Conservation (phyloP, 1,140 invertebrate species). For the Camponotus vicinus region DNA sequence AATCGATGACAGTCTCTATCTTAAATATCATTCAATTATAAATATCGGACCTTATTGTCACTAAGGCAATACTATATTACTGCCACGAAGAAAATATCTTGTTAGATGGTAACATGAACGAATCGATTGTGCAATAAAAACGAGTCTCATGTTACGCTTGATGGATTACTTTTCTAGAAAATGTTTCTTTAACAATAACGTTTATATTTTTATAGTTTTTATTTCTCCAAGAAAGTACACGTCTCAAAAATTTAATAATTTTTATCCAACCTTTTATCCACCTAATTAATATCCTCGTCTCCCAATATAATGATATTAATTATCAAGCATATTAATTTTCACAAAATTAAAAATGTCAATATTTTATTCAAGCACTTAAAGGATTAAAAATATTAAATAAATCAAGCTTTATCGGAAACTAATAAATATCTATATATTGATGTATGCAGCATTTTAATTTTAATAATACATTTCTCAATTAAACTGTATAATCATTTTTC, state of each 20-base stretch:
- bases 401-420: background rate
- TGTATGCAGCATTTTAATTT: background rate
- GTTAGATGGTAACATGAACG: background rate
- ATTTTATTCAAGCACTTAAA: background rate
- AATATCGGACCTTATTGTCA: conserved; percentile 10
- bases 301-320: background rate
- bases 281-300: background rate
- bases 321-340: background rate
- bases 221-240: background rate
- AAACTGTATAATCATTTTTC: too few species aligned
- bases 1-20: background rate
- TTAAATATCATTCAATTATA: conserved; percentile 30
- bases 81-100: conserved; percentile 1
- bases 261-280: background rate
- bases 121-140: background rate
- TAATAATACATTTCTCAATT: background rate
- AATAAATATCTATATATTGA: background rate
- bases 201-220: background rate
- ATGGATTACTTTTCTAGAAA: background rate
- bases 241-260: conserved; percentile 12
- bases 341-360: background rate
- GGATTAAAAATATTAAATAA: background rate
- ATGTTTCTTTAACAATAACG: background rate
- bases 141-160: background rate
- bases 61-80: conserved; percentile 5